Percentiles rank a stretch among this genome's conserved stretches.
phyloP scores from a whole-genome alignment of 2,888 invertebrate species.

The Troilus luridus region DNA sequence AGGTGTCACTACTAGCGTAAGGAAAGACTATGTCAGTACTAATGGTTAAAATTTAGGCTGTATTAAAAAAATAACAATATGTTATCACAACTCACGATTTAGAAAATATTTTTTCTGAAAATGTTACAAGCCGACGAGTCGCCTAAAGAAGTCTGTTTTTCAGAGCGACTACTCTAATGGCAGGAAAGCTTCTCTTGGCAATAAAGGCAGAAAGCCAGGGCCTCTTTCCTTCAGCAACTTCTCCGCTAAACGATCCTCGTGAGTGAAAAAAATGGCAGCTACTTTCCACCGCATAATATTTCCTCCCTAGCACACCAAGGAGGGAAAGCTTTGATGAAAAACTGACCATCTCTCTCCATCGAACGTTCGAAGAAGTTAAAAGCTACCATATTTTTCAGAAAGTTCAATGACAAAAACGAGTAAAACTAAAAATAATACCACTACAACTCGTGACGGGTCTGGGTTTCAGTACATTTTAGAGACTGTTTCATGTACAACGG shows the following conservation, averaged over 20 bases:
- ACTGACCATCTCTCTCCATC: neutral
- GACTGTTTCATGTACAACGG: too few species aligned
- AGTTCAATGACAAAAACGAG: too few species aligned
- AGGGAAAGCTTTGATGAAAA: neutral
- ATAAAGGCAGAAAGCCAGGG: neutral
- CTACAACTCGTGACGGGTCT: too few species aligned
- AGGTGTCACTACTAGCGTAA: too few species aligned
- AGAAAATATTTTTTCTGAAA: neutral
- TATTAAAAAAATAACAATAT: neutral
- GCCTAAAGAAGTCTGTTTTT: neutral
- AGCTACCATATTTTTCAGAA: neutral
- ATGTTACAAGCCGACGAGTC: neutral
- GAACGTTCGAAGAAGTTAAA: neutral
- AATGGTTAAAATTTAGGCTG: too few species aligned
- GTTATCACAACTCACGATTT: neutral
- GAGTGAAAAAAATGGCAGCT: neutral
- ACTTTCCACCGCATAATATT: neutral
- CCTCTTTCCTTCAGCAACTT: neutral
- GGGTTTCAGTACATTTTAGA: too few species aligned
- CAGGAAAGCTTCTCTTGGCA: neutral
- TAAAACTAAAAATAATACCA: too few species aligned
- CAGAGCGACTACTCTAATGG: neutral
- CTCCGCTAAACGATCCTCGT: neutral
- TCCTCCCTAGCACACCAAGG: neutral
- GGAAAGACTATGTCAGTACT: too few species aligned